phyloP scores from a whole-genome alignment of 1,140 invertebrate genomes.

The Melitaea cinxia region DNA sequence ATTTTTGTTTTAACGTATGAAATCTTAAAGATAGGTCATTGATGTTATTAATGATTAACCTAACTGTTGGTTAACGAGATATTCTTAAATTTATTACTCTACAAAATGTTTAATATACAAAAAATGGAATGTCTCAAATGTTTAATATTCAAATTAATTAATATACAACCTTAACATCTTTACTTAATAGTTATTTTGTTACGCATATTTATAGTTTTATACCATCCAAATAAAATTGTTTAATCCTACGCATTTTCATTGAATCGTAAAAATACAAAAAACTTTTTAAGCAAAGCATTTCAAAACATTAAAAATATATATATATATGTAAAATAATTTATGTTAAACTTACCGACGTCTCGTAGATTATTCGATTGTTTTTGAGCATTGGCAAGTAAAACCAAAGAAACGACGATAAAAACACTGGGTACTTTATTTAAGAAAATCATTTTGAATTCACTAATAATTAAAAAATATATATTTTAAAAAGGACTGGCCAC shows the following conservation, averaged over 20 bases:
- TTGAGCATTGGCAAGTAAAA: slow-evolving; percentile 68
- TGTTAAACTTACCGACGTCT: slow-evolving; percentile 63
- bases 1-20: neutral
- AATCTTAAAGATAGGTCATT: slow-evolving; percentile 9
- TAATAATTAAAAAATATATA: slow-evolving; percentile 34
- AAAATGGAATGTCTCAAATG: too few relatives aligned
- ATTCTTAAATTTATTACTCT: neutral
- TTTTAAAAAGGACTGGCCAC: slow-evolving; percentile 37
- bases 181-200: neutral
- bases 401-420: slow-evolving; percentile 59
- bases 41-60: slow-evolving; percentile 1
- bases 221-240: neutral
- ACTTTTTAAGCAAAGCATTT: too few relatives aligned
- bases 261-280: neutral
- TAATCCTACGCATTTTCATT: neutral
- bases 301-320: neutral
- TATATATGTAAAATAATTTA: neutral
- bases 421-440: slow-evolving; percentile 64
- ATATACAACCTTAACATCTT: slow-evolving; percentile 20
- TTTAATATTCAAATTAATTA: slow-evolving; percentile 15
- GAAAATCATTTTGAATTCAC: slow-evolving; percentile 47
- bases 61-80: neutral
- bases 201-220: neutral
- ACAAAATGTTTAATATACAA: slow-evolving; percentile 17
- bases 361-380: slow-evolving; percentile 61